These are phyloP conservation scores for Ctenodactylus gundi DNA, from an alignment of 2,113 vertebrate genomes.

Conservation along the genomic window DNA sequence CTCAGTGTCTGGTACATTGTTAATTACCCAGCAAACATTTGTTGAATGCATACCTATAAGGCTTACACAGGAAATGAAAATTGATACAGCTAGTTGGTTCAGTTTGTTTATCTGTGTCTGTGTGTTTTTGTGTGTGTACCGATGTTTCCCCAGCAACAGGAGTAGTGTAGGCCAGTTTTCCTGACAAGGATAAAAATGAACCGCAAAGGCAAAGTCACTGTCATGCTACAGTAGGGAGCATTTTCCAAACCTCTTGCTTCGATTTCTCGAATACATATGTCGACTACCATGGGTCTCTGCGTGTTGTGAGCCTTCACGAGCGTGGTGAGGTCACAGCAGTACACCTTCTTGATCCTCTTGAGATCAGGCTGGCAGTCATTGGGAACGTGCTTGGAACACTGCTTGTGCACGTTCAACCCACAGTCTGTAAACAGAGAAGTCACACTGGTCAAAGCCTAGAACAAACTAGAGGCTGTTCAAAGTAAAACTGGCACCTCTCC, in stretches of 20 bases:
- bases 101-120: neutral
- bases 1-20: neutral
- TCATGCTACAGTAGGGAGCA: neutral
- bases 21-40: neutral
- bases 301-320: slow-evolving; percentile 97
- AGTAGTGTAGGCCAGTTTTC: neutral
- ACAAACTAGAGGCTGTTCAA: slow-evolving; percentile 19
- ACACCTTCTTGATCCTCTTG: slow-evolving; percentile 97
- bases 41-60: neutral
- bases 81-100: neutral
- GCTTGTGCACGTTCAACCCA: slow-evolving; percentile 97
- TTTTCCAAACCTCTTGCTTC: slow-evolving; percentile 92
- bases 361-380: slow-evolving; percentile 98
- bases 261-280: slow-evolving; percentile 97
- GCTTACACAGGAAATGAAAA: neutral
- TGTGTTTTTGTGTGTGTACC: neutral
- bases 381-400: slow-evolving; percentile 97
- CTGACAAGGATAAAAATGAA: neutral
- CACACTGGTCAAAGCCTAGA: slow-evolving; percentile 19
- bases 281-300: slow-evolving; percentile 96
- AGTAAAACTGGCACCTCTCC: slow-evolving; percentile 42
- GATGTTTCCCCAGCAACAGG: neutral
- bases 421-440: slow-evolving; percentile 89
- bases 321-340: slow-evolving; percentile 97
- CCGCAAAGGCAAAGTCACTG: neutral